Base-by-base conservation (phyloP, 1,140 invertebrate species). In the Ephestia elutella region DNA sequence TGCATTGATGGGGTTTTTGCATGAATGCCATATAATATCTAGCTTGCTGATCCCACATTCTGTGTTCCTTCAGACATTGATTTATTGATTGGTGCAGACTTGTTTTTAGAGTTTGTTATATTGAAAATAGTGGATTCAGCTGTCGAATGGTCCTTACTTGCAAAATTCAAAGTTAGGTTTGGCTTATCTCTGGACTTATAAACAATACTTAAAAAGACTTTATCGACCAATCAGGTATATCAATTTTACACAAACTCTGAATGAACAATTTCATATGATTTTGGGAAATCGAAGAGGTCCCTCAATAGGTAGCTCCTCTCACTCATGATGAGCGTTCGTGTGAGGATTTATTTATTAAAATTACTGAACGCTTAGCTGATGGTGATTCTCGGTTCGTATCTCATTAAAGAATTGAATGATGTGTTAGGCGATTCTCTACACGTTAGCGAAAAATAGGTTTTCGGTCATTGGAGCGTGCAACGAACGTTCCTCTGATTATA, bases 381-480 rank as follows among this genome's bases (percentile, higher is more conserved):
- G 68, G 71, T 54, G 64, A 13, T 73, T 70, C 56, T 18, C 35
- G 17, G 68, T 71, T n/a, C 49, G 28, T 5, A 65, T 68, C 9
- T 56, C 65, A 13, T 66, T 13, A 63, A 65, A 17, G 60, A 67
- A 38, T 59, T 57, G 17, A 18, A 64, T 17, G 59, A 69, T 13
- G 64, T 70, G 25, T 32, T 32, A 32, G 30, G 30, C 30, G 30
- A 32, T 32, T 32, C 30, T 32, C n/a, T 32, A 32, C 5, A 49
- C 48, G 3, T 49, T 57, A 11, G 68, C 68, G 4, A 59, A 65
- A 49, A 57, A 38, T 13, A 54, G 71, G 3, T 67, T 71, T 19
- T 48, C 71, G n/a, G 5, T 56, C 58, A 2, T 54, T 79, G 17
- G 77, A 80, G 54, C 59, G n/a, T n/a, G 63, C 5, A 73, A 71